Base-by-base conservation (phyloP, 1,140 invertebrate genomes). In the Coboldia fuscipes region DNA sequence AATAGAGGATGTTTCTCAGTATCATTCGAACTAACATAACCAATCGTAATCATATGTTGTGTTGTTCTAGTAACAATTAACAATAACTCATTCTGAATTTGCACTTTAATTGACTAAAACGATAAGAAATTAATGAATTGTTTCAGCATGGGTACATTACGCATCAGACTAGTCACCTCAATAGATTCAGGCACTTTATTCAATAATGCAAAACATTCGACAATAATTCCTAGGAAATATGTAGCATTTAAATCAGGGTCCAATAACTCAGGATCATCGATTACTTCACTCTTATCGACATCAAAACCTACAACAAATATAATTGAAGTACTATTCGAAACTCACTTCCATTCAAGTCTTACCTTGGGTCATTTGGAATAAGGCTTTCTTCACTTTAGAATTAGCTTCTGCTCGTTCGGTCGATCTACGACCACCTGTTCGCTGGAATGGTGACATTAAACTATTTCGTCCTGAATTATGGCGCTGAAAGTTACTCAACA, bases 141-240 rank as follows among this genome's bases (percentile, higher is more conserved):
- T n/a, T n/a, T n/a, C n/a, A n/a, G n/a, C n/a, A n/a, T n/a, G n/a
- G 22, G 22, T 23, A 23, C 6, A 23, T 40, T 32, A 42, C 40
- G 44, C 54, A 83, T 78, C 61, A 83, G 22, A 12, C 6, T 7
- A 23, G 8, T 29, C 14, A 29, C 30, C n/a, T 32, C 81, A 24
- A 86, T 67, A 14, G 81, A 74, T 47, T 85, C 82, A 19, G 81
- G 75, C 39, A 90, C 59, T 53, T 81, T 84, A 34, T 78, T 72
- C 27, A 94, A 57, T 30, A 83, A 65, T n/a, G 72, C 77, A 20
- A 92, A 63, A 39, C 84, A 86, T 52, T 89, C 82, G 4, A 89
- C 70, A 19, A 88, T 63, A 42, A 88, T 76, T 42, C 76, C 70
- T 42, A 88, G 68, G 45, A 79, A 80, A 44, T 77, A 64, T 41